phyloP scores from a whole-genome alignment of 1,140 invertebrate species.

The Aphaenogaster rudis region DNA sequence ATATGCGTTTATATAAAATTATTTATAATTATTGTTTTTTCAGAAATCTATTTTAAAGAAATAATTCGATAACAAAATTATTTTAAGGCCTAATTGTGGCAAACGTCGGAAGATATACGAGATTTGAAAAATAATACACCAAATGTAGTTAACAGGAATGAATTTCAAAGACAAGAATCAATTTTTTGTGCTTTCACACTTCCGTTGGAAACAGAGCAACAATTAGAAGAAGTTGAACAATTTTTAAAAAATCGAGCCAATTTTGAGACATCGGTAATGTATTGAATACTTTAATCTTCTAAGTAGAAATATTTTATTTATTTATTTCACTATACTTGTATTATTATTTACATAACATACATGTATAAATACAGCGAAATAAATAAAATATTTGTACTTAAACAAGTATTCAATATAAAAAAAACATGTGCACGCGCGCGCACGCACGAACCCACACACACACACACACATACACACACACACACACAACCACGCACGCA shows the following conservation, averaged over 20 bases:
- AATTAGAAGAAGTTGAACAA: background rate
- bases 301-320: background rate
- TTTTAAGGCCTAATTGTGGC: slow-evolving; percentile 4
- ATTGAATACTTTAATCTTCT: background rate
- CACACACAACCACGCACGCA: too few relatives aligned
- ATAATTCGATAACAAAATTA: slow-evolving; percentile 8
- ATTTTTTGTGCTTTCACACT: background rate
- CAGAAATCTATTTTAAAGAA: slow-evolving; percentile 29
- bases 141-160: background rate
- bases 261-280: slow-evolving; percentile 4
- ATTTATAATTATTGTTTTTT: too few relatives aligned
- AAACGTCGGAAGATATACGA: background rate
- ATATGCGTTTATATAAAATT: too few relatives aligned
- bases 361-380: too few relatives aligned
- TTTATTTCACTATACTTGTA: background rate
- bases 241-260: background rate
- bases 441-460: too few relatives aligned
- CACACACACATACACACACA: too few relatives aligned
- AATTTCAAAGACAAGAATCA: background rate
- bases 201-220: slow-evolving; percentile 1
- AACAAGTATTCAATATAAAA: too few relatives aligned
- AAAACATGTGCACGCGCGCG: too few relatives aligned
- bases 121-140: background rate
- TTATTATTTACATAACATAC: background rate
- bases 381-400: too few relatives aligned